Percentiles rank a stretch among this genome's conserved stretches.
Evolutionary conservation across 2,797 vertebrate species (phyloP).

Genomic region (Synaphobranchus kaupii): DNA sequence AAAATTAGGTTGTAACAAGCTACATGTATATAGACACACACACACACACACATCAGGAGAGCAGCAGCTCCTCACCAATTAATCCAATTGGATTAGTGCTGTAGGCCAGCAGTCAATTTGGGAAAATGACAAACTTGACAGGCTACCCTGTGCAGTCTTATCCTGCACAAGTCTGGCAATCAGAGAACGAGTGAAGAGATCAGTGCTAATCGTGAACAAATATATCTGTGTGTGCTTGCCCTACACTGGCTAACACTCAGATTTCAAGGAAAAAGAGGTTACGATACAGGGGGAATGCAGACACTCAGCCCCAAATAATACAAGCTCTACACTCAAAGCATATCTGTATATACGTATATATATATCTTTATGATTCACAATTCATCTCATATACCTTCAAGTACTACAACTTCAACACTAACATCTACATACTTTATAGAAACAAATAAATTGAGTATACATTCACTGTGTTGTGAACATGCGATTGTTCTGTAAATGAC

Average conservation of each 20-base stretch:
- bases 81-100: background rate
- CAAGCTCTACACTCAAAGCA: background rate
- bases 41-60: constrained; percentile 1
- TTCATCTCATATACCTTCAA: background rate
- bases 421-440: background rate
- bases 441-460: background rate
- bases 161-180: background rate
- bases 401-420: background rate
- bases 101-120: background rate
- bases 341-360: background rate
- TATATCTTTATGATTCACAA: background rate
- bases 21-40: background rate
- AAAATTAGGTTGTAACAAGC: background rate
- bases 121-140: constrained; percentile 2
- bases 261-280: background rate
- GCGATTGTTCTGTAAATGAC: background rate
- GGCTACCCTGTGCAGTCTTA: background rate
- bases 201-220: background rate
- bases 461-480: background rate
- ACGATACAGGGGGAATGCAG: background rate
- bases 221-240: background rate
- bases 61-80: constrained; percentile 1
- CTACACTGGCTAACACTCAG: background rate
- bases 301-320: background rate
- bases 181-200: background rate